Conservation (phyloP, 2,113 vertebrate genomes). For the Cyprinodon tularosa region DNA sequence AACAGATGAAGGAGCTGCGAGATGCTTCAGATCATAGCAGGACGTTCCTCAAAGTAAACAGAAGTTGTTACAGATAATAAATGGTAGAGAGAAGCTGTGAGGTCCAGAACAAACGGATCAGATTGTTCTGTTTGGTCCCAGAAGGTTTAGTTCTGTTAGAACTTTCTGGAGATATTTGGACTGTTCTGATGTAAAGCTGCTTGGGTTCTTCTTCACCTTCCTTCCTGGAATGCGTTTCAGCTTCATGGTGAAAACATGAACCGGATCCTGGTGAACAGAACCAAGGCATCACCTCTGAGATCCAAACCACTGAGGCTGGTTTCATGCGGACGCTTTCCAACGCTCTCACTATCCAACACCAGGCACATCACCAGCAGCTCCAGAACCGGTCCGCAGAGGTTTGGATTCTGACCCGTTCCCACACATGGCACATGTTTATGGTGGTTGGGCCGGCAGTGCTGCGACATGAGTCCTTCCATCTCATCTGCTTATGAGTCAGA, state of each 20-base stretch:
- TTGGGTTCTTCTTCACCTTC: conserved; percentile 46
- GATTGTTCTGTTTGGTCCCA: conserved; percentile 48
- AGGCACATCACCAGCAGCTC: conserved; percentile 56
- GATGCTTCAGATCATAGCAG: conserved; percentile 27
- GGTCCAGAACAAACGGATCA: conserved; percentile 53
- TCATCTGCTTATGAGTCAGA: background rate
- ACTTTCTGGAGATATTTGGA: conserved; percentile 22
- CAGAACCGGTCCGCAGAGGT: background rate
- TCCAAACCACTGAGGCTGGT: conserved; percentile 15
- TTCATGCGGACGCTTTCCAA: conserved; percentile 36
- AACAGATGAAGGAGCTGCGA: background rate
- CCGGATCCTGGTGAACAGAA: conserved; percentile 37
- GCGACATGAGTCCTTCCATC: conserved; percentile 29
- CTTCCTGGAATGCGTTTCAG: conserved; percentile 64
- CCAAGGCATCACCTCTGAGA: conserved; percentile 51
- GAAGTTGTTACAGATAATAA: background rate
- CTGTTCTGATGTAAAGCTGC: conserved; percentile 17
- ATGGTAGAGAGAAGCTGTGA: conserved; percentile 4
- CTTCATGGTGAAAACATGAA: conserved; percentile 41
- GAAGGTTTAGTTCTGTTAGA: background rate
- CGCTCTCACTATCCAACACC: conserved; percentile 50
- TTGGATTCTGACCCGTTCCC: conserved; percentile 24
- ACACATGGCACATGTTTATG: conserved; percentile 66
- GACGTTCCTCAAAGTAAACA: conserved; percentile 29
- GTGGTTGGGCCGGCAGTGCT: conserved; percentile 16